phyloP scores from a whole-genome alignment of 2,113 vertebrate genomes.

The Odontophorus gujanensis region DNA sequence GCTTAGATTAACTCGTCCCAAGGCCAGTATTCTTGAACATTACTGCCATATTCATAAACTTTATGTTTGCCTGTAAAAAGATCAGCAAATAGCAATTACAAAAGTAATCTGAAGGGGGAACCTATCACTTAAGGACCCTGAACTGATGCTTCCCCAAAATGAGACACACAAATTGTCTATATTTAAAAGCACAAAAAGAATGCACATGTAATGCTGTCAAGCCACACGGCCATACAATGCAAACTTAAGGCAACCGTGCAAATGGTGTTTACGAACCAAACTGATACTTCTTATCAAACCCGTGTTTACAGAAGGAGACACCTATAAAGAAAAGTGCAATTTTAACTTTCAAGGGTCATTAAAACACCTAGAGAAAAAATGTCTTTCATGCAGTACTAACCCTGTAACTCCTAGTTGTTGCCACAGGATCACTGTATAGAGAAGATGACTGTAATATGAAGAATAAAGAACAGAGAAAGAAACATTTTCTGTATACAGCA shows the following conservation, averaged over 20 bases:
- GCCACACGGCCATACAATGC: neutral
- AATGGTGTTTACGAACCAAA: constrained; percentile 84
- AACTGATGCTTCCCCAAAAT: neutral
- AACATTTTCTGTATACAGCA: neutral
- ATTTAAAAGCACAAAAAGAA: neutral
- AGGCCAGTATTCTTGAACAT: neutral
- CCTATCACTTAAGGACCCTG: neutral
- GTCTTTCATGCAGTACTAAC: constrained; percentile 76
- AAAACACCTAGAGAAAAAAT: neutral
- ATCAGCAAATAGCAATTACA: neutral
- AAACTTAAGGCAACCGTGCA: constrained; percentile 41
- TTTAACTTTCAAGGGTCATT: neutral
- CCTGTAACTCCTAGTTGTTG: constrained; percentile 76
- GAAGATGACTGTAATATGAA: constrained; percentile 74
- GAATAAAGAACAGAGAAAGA: neutral
- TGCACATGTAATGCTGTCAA: neutral
- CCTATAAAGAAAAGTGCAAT: constrained; percentile 64
- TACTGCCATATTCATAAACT: neutral
- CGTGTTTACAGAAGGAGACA: constrained; percentile 74
- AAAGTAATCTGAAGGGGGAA: neutral
- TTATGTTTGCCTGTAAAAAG: neutral
- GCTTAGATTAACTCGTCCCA: neutral
- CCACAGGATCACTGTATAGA: constrained; percentile 77
- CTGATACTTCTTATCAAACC: constrained; percentile 88
- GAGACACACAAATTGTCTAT: neutral